These are phyloP conservation scores for Mycetomoellerius zeteki DNA, from an alignment of 1,140 invertebrate species.

Conservation along the genomic window DNA sequence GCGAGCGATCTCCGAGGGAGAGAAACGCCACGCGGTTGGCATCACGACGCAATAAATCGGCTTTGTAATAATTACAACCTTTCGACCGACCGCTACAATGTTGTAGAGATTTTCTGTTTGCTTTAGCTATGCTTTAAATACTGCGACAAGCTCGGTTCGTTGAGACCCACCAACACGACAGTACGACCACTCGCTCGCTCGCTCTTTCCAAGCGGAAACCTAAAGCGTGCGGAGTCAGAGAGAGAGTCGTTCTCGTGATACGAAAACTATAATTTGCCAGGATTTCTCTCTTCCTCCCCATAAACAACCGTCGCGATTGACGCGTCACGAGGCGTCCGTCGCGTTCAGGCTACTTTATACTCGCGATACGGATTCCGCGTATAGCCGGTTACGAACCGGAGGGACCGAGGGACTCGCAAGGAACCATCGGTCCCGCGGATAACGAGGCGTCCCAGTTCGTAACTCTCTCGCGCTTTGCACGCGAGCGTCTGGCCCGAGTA, in stretches of 20 bases:
- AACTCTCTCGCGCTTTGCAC: constrained; percentile 71
- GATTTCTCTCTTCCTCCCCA: constrained; percentile 66
- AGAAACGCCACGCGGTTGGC: constrained; percentile 50
- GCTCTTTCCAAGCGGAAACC: constrained; percentile 14
- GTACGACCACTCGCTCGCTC: constrained; percentile 47
- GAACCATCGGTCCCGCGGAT: constrained; percentile 67
- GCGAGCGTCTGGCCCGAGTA: constrained; percentile 49
- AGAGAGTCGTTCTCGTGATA: constrained; percentile 74
- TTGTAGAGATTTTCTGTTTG: constrained; percentile 52
- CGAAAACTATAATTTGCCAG: constrained; percentile 80
- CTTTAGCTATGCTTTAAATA: constrained; percentile 48
- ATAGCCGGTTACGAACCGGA: constrained; percentile 49
- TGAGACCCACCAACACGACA: constrained; percentile 45
- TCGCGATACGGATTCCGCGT: constrained; percentile 70
- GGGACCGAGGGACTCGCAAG: constrained; percentile 43
- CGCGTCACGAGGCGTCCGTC: constrained; percentile 48
- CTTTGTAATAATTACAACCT: constrained; percentile 61
- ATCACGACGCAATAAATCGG: constrained; percentile 55
- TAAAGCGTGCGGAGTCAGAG: constrained; percentile 39
- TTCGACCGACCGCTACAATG: constrained; percentile 38
- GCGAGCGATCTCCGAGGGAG: constrained; percentile 27
- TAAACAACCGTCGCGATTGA: constrained; percentile 66
- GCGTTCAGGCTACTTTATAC: constrained; percentile 51
- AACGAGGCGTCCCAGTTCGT: constrained; percentile 74
- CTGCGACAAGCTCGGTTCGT: constrained; percentile 40